These are phyloP conservation scores for Pseudopodoces humilis DNA, from an alignment of 2,113 vertebrate species.

Conservation along the genomic window DNA sequence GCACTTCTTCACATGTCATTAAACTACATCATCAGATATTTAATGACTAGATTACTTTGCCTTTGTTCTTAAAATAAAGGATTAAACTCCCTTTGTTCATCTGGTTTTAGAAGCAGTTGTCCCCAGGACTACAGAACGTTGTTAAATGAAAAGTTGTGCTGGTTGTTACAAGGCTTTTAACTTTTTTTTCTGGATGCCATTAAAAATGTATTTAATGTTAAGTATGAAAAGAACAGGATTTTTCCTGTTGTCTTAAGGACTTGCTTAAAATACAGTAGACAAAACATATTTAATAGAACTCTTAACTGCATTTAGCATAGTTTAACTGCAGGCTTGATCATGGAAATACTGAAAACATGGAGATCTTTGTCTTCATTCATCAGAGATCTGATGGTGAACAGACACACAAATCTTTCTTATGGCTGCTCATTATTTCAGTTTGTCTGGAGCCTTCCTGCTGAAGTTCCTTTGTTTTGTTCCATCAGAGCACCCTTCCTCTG, in stretches of 20 bases:
- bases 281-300: not conserved
- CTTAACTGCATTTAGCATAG: not conserved
- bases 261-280: not conserved
- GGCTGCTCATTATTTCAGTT: not conserved
- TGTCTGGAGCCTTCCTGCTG: not conserved
- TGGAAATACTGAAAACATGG: not conserved
- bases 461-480: not conserved
- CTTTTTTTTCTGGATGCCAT: not conserved
- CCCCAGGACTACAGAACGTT: not conserved
- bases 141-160: not conserved
- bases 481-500: not conserved
- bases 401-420: not conserved
- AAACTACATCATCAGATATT: not conserved
- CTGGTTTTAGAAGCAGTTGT: conserved; percentile 11
- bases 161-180: not conserved
- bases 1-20: conserved; percentile 23
- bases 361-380: not conserved
- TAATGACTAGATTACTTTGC: conserved; percentile 14
- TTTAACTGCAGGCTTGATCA: not conserved
- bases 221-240: not conserved
- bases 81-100: not conserved
- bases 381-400: not conserved
- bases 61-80: conserved; percentile 55
- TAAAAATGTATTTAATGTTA: not conserved
- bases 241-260: not conserved